phyloP scores from a whole-genome alignment of 2,113 vertebrate genomes.

The Rhizomys pruinosus region DNA sequence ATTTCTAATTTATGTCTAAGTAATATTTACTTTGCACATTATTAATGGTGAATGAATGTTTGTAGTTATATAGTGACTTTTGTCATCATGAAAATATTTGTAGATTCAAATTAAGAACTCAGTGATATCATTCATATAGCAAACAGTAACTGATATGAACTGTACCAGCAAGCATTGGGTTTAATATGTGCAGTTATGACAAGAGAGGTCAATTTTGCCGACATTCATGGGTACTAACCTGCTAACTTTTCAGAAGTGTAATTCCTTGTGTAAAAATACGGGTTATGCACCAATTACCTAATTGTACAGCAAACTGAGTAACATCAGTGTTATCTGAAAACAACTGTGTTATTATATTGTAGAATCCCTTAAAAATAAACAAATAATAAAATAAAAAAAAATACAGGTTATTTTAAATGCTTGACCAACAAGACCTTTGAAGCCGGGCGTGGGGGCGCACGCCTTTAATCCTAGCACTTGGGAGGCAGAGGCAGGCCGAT shows the following conservation, averaged over 20 bases:
- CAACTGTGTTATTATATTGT: too few relatives aligned
- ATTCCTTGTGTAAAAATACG: constrained; percentile 9
- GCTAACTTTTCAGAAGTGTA: not conserved
- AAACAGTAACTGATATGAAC: not conserved
- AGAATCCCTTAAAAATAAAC: too few relatives aligned
- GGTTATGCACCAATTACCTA: too few relatives aligned
- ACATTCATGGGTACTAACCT: not conserved
- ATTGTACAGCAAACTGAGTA: too few relatives aligned
- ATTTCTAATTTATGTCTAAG: constrained; percentile 57
- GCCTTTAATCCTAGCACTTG: too few relatives aligned
- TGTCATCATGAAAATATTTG: constrained; percentile 16
- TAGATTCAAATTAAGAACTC: constrained; percentile 39
- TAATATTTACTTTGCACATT: constrained; percentile 62
- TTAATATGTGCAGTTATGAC: not conserved
- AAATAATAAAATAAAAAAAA: too few relatives aligned
- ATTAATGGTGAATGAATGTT: constrained; percentile 63
- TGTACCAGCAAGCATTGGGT: not conserved
- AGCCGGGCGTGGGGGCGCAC: too few relatives aligned
- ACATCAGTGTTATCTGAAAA: too few relatives aligned
- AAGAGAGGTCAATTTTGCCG: not conserved
- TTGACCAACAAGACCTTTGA: too few relatives aligned
- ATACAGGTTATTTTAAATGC: too few relatives aligned
- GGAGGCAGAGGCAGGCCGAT: too few relatives aligned
- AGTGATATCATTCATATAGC: not conserved
- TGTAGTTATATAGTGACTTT: constrained; percentile 59